Evolutionary conservation across 2,113 vertebrate genomes (phyloP).

Genomic region (Nerophis ophidion): DNA sequence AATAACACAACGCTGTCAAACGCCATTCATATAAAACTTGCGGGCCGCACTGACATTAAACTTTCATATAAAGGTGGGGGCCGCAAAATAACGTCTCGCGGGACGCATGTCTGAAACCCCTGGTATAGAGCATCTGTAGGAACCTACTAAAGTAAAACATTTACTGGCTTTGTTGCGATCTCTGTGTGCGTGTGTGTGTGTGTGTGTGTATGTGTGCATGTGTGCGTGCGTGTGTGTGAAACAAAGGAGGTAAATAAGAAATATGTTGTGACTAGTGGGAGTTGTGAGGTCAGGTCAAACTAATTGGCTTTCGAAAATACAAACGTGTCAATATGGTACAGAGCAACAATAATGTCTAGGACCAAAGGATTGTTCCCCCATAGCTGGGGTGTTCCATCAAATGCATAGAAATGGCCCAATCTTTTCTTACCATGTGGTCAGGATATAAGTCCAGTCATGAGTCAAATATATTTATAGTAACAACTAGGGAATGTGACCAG

Average conservation of each 20-base stretch:
- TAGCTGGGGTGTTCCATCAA: neutral
- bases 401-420: neutral
- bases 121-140: neutral
- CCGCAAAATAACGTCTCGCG: no score
- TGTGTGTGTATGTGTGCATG: no score
- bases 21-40: no score
- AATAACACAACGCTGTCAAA: no score
- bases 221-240: no score
- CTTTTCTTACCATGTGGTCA: neutral
- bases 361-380: neutral
- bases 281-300: conserved; percentile 3
- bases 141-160: neutral
- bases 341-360: neutral
- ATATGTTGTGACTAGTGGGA: neutral
- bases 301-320: conserved; percentile 11
- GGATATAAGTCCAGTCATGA: neutral
- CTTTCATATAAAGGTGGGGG: no score
- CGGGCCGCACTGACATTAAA: no score
- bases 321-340: conserved; percentile 7
- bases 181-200: no score
- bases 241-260: neutral
- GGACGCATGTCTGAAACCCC: no score
- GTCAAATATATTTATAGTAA: neutral
- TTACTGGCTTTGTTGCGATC: neutral
- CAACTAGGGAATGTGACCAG: neutral